Evolutionary conservation across 2,113 vertebrate genomes (phyloP).

Genomic region (Gymnorhina tibicen): DNA sequence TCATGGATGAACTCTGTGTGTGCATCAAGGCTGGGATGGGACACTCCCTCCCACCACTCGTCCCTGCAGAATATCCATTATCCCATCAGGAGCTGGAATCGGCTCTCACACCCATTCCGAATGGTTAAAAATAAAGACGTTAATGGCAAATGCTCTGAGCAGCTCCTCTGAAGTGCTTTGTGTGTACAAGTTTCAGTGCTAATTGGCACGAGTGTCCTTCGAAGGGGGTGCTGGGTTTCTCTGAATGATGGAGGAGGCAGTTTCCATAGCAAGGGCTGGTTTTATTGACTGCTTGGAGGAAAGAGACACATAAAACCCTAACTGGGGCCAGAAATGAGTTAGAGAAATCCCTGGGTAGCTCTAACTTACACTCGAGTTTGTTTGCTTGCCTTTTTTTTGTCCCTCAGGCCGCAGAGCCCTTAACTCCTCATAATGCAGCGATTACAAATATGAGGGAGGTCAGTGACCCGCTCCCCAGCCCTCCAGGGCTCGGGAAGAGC

Average conservation of each 20-base stretch:
- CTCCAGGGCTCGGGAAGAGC: neutral
- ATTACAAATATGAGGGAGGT: neutral
- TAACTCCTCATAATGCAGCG: neutral
- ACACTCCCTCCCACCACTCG: neutral
- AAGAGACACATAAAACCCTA: slow-evolving; percentile 49
- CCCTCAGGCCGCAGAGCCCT: neutral
- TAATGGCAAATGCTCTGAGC: neutral
- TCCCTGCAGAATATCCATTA: neutral
- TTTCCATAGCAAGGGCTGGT: slow-evolving; percentile 62
- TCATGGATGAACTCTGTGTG: rapidly evolving
- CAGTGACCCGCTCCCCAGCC: neutral
- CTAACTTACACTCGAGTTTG: neutral
- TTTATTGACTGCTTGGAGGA: slow-evolving; percentile 56
- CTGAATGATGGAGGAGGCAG: neutral
- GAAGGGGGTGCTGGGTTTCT: neutral
- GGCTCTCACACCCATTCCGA: rapidly evolving
- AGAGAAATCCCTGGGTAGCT: slow-evolving; percentile 50
- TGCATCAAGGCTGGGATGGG: neutral
- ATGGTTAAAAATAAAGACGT: neutral
- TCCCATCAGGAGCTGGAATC: rapidly evolving
- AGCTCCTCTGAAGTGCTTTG: neutral
- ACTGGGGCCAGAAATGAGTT: slow-evolving; percentile 31
- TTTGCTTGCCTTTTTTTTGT: neutral
- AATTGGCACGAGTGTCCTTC: neutral
- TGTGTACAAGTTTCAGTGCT: neutral